These are phyloP conservation scores for Heterotis niloticus DNA, from an alignment of 2,113 vertebrate genomes.

Conservation along the genomic window DNA sequence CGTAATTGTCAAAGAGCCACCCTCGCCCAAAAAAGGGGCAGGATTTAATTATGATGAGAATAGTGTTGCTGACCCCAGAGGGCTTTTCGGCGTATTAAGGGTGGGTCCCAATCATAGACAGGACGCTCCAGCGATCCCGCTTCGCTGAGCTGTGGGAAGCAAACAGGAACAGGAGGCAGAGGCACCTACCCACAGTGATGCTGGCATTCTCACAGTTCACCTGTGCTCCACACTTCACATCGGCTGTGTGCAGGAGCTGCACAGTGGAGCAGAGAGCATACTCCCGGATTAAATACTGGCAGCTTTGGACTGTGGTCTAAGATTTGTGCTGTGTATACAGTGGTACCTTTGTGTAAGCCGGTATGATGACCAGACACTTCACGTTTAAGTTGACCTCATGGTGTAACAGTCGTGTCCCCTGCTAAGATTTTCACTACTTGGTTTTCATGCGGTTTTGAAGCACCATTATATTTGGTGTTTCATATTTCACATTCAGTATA, in stretches of 20 bases:
- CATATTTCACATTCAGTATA: too few relatives aligned
- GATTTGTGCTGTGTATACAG: too few relatives aligned
- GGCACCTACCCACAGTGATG: neutral
- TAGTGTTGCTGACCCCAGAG: slow-evolving; percentile 55
- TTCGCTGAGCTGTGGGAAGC: slow-evolving; percentile 24
- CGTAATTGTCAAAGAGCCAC: slow-evolving; percentile 76
- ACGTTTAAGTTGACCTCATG: too few relatives aligned
- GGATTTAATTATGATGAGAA: slow-evolving; percentile 64
- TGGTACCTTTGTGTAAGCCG: too few relatives aligned
- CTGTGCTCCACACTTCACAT: neutral
- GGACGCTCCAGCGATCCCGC: slow-evolving; percentile 36
- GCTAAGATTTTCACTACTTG: too few relatives aligned
- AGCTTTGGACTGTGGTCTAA: too few relatives aligned
- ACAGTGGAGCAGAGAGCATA: neutral
- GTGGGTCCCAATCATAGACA: slow-evolving; percentile 42
- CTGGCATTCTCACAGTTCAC: neutral
- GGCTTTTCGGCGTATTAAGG: slow-evolving; percentile 46
- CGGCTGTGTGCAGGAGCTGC: neutral
- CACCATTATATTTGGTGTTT: too few relatives aligned
- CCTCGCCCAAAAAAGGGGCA: slow-evolving; percentile 45
- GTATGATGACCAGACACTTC: too few relatives aligned
- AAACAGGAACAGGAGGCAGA: neutral
- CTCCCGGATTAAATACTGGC: too few relatives aligned
- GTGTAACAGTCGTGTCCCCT: too few relatives aligned
- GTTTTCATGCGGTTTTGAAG: too few relatives aligned